Conservation (phyloP, 2,113 vertebrate genomes). For the Takifugu bimaculatus region DNA sequence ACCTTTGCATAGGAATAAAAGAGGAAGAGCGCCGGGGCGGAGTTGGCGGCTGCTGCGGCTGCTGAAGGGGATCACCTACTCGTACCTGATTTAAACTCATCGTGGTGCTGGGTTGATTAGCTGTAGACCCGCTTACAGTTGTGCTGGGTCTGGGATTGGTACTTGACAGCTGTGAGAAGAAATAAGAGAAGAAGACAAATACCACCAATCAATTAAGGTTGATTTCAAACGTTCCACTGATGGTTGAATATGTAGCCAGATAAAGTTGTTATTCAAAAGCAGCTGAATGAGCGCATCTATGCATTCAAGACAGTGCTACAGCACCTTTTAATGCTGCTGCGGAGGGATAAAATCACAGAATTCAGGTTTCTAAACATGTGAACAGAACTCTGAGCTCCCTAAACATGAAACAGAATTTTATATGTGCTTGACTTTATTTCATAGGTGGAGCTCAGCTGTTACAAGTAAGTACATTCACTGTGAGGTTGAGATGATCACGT, state of each 20-base stretch:
- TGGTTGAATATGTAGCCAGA: too few relatives aligned
- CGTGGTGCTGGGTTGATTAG: too few relatives aligned
- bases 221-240: too few relatives aligned
- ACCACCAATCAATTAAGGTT: too few relatives aligned
- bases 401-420: too few relatives aligned
- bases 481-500: neutral
- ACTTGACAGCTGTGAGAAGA: constrained; percentile 14
- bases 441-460: constrained; percentile 2
- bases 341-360: too few relatives aligned
- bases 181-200: too few relatives aligned
- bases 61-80: neutral
- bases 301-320: neutral
- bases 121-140: neutral
- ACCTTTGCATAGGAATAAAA: constrained; percentile 48
- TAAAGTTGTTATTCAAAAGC: too few relatives aligned
- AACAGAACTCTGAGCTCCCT: neutral
- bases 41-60: constrained; percentile 21
- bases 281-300: too few relatives aligned
- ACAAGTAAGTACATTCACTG: neutral
- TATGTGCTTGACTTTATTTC: too few relatives aligned
- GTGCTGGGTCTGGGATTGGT: neutral
- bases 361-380: too few relatives aligned
- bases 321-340: neutral
- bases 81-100: neutral
- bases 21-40: constrained; percentile 40